Base-by-base conservation (phyloP, 2,888 invertebrate species). In the Lycocerus yunnanus region DNA sequence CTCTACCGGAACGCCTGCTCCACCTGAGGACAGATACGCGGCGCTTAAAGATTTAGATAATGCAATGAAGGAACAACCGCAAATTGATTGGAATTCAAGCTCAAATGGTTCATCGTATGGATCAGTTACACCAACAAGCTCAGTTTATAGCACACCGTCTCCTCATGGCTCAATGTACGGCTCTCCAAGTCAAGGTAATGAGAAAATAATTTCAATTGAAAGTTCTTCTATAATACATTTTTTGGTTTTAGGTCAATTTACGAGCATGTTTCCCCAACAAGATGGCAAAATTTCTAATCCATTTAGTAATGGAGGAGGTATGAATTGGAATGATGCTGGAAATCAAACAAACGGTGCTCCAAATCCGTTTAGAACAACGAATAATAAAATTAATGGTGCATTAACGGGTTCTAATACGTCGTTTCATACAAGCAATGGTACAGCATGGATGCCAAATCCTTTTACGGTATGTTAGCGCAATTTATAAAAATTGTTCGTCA, bases 21-120 rank as follows among this genome's bases (percentile, higher is more conserved):
- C 85, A n/a, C 85, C 91, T 84, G 95, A 94, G 89, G 98, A 98
- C 88, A 93, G 96, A 81, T 98, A 98, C 88, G 97, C 98, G 79
- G 97, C 98, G 68, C 90, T 98, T 75, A 97, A 97, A 87, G 97
- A 97, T 88, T 91, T 98, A 83, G 97, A 98, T 86, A 89, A 92
- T 85, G 93, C 92, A 82, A 87, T 93, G 82, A 90, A 93, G 82
- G 89, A 89, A 78, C 90, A 91, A 82, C 89, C 89, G 43, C 80
- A 81, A 77, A 73, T 83, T 66, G 86, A 86, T 72, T 86, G 85
- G 86, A 84, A 80, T 74, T 83, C 84, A 11, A 84, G 84, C 27
- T 86, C 85, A 24, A 86, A 85, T 78, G 85, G 87, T 71, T 86
- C 86, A 9, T 78, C 85, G 58, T 87, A 86, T 77, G 86, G 86